These are phyloP conservation scores for Hypsibius dujardini DNA, from an alignment of 1,140 invertebrate genomes.

Conservation along the genomic window DNA sequence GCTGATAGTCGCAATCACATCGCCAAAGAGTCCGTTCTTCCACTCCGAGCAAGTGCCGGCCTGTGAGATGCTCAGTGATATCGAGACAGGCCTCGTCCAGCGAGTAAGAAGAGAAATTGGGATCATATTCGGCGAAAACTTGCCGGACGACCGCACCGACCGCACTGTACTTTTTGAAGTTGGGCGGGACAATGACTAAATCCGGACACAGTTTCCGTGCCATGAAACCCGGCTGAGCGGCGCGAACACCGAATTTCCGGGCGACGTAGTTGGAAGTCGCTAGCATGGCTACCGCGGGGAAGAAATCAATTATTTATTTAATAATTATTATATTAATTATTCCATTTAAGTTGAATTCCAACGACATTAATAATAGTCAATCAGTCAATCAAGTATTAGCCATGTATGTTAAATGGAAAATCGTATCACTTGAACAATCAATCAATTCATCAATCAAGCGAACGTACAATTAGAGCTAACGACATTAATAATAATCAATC, in stretches of 20 bases:
- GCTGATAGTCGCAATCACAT: slow-evolving; percentile 10
- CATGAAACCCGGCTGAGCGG: slow-evolving; percentile 55
- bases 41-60: slow-evolving; percentile 23
- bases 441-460: too few species aligned
- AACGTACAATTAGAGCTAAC: too few species aligned
- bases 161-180: slow-evolving; percentile 41
- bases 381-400: too few species aligned
- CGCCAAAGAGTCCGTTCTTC: slow-evolving; percentile 26
- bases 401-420: too few species aligned
- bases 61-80: slow-evolving; percentile 40
- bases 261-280: slow-evolving; percentile 48
- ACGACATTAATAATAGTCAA: too few species aligned
- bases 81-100: slow-evolving; percentile 49
- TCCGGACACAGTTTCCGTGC: slow-evolving; percentile 46
- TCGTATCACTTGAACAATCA: too few species aligned
- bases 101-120: slow-evolving; percentile 38
- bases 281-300: slow-evolving; percentile 31
- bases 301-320: background rate
- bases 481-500: too few species aligned
- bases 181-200: slow-evolving; percentile 39
- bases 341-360: too few species aligned
- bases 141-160: slow-evolving; percentile 35
- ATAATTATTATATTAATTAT: too few species aligned
- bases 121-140: slow-evolving; percentile 43
- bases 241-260: slow-evolving; percentile 44